phyloP scores from a whole-genome alignment of 2,113 vertebrate genomes.

The Echinops telfairi region DNA sequence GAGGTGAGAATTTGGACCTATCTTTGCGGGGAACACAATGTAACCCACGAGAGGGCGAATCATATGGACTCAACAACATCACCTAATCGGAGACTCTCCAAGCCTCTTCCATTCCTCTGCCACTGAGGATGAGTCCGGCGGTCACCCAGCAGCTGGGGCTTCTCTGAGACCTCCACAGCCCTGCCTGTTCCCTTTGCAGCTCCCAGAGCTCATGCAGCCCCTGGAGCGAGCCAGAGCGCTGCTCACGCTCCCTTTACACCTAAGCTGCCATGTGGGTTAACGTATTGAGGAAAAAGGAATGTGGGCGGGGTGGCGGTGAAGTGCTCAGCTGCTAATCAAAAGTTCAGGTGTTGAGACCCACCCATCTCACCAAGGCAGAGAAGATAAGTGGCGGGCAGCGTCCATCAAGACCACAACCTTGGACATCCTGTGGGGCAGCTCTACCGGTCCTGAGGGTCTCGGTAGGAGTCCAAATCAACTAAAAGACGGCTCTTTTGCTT shows the following conservation, averaged over 20 bases:
- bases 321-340: background rate
- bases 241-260: background rate
- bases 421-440: background rate
- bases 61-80: background rate
- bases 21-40: background rate
- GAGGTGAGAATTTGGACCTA: background rate
- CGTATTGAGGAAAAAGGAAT: background rate
- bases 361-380: too few relatives aligned
- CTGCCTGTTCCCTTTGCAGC: background rate
- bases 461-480: too few relatives aligned
- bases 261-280: background rate
- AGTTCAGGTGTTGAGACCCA: background rate
- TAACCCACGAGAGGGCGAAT: background rate
- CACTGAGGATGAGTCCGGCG: background rate
- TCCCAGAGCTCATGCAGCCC: background rate
- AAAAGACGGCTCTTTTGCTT: too few relatives aligned
- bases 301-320: background rate
- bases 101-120: background rate
- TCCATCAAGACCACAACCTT: background rate
- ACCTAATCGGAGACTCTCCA: background rate
- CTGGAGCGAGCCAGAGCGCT: background rate
- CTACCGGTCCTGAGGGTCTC: background rate
- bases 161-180: background rate
- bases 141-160: background rate
- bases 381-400: too few relatives aligned